Base-by-base conservation (phyloP, 2,888 invertebrate species). In the Eupelmus urozonus region DNA sequence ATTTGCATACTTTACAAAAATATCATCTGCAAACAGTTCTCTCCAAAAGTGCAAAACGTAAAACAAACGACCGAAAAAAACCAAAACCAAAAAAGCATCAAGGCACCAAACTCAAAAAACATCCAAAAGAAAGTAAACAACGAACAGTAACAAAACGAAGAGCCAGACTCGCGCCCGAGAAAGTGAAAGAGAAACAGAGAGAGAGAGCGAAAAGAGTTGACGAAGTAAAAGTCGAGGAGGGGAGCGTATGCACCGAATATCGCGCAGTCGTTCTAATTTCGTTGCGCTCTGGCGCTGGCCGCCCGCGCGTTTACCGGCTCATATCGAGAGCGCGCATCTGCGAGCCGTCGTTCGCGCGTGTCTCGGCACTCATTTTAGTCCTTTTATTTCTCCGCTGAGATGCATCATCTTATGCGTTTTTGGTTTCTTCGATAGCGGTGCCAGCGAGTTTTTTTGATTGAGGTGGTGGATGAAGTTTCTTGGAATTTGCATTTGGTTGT, bases 241-340 rank as follows among this genome's bases (percentile, higher is more conserved):
- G 20, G 20, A 53, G 20, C 4, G 11, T 20, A 53, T 7, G 53
- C 20, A 18, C 53, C 25, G 45, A 53, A 57, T 13, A 55, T 55
- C 62, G 23, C 42, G 57, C 16, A 23, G 34, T 63, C 78, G 86
- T 84, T 87, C 86, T 86, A 86, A 86, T 85, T 86, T 83, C 80
- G 85, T 84, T 85, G 81, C 78, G n/a, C 79, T 3, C 34, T 34
- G 34, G 5, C 34, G 34, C 5, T 13, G 45, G 45, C 80, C 82
- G 25, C 53, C 16, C 60, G 80, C 82, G 16, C 16, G 16, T 45
- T 4, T 13, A 45, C n/a, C n/a, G n/a, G n/a, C n/a, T 45, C 9
- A 16, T 16, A 65, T 55, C 71, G 55, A 65, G 63, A 65, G 74
- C 59, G 62, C 53, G 63, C 65, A 78, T 74, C 66, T 69, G 70